Evolutionary conservation across 2,113 vertebrate species (phyloP), one percentile per base, ranked within the genome.

Genomic region (Nycticebus coucang): DNA sequence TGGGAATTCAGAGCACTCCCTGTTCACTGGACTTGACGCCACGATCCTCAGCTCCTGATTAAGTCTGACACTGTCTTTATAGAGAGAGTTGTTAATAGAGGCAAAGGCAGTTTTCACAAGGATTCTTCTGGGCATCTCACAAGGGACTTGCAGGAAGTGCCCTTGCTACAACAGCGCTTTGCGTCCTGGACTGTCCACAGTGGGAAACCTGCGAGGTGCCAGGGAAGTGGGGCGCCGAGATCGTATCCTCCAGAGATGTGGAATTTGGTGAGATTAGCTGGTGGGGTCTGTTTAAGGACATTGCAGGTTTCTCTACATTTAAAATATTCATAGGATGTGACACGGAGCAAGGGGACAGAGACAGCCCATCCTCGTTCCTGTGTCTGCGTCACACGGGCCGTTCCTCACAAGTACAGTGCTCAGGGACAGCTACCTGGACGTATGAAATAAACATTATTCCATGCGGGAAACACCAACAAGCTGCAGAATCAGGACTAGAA

Each of bases 51-150:
- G 89, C 12, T 21, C 53, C 88, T 85, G 88, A 78, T 94, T 9
- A 12, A 62, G 81, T n/a, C 94, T 60, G 95, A 92, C 91, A 50
- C 0, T 8, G 85, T 97, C 93, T 95, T 95, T 84, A 68, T 30
- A 55, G 93, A 92, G 80, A n/a, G 87, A 87, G 93, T 15, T 87
- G 95, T 77, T 94, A 71, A 57, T 1, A n/a, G 93, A 81, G 77
- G 92, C 55, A 74, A 77, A 64, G 35, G 14, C 84, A 41, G 33
- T 86, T 62, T 87, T 64, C 81, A 1, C 22, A 19, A 19, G 1
- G 69, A 45, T 13, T 33, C 87, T 35, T 14, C 10, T 18, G 69
- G 3, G 8, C 28, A 2, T 60, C 81, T 80, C 77, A 0, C 0
- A 30, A 55, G 80, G 45, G 19, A 4, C 62, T 21, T 0, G 10